phyloP scores from a whole-genome alignment of 2,888 invertebrate species.

The Galerucella pusilla region DNA sequence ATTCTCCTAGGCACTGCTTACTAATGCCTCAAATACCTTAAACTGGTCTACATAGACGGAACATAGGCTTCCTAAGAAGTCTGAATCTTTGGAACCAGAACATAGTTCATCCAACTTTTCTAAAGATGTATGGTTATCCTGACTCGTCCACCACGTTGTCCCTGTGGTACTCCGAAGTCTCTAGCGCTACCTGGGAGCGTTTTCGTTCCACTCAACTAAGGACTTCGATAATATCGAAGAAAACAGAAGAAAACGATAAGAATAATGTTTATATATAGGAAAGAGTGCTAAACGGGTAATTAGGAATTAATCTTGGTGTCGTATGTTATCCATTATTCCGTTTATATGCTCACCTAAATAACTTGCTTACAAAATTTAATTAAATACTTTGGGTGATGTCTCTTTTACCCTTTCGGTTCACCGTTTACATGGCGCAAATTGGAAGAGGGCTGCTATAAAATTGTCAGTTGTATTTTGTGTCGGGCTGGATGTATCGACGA shows the following conservation, averaged over 20 bases:
- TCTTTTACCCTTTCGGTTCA: slow-evolving; percentile 1
- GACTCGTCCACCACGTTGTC: too few relatives aligned
- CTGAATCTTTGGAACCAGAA: too few relatives aligned
- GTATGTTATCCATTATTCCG: slow-evolving; percentile 28
- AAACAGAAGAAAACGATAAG: slow-evolving; percentile 19
- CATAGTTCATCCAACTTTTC: too few relatives aligned
- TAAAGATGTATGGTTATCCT: too few relatives aligned
- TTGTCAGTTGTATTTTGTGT: not conserved
- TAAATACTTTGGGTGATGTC: slow-evolving; percentile 19
- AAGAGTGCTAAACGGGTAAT: slow-evolving; percentile 20
- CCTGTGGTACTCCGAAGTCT: not conserved
- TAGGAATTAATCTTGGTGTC: slow-evolving; percentile 21
- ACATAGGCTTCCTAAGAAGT: too few relatives aligned
- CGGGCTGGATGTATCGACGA: too few relatives aligned
- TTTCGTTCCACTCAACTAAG: not conserved
- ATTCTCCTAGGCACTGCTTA: too few relatives aligned
- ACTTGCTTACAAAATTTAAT: slow-evolving; percentile 29
- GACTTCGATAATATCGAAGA: slow-evolving; percentile 14
- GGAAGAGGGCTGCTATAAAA: not conserved
- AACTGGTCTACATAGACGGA: too few relatives aligned
- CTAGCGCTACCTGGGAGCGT: not conserved
- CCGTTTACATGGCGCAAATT: not conserved
- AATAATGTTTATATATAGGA: not conserved
- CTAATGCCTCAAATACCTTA: too few relatives aligned
- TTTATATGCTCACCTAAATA: slow-evolving; percentile 24